These are phyloP conservation scores for Alligator mississippiensis DNA, from an alignment of 2,113 vertebrate species.

Conservation along the genomic window DNA sequence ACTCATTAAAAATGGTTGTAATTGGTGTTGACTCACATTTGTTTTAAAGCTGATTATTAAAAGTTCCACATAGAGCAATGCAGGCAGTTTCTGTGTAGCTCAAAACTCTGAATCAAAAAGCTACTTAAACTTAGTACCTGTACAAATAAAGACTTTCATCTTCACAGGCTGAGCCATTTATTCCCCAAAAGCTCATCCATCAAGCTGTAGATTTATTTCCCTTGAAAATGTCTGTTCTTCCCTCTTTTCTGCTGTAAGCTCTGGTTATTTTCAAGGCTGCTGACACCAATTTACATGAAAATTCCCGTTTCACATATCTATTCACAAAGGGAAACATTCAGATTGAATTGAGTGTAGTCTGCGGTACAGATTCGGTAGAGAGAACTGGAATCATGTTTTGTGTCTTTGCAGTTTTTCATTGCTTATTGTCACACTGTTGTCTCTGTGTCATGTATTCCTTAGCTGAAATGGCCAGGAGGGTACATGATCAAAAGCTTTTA, in stretches of 20 bases:
- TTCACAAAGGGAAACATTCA: neutral
- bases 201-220: slow-evolving; percentile 49
- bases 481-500: slow-evolving; percentile 14
- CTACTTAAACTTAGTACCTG: slow-evolving; percentile 48
- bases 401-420: neutral
- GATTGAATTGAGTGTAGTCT: neutral
- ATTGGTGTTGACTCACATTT: slow-evolving; percentile 38
- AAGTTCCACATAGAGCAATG: neutral
- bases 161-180: slow-evolving; percentile 41
- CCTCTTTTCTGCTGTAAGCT: neutral
- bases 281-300: slow-evolving; percentile 54
- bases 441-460: neutral
- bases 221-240: slow-evolving; percentile 13
- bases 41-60: slow-evolving; percentile 50
- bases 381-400: neutral
- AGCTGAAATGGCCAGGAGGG: neutral
- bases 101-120: neutral
- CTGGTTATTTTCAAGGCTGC: slow-evolving; percentile 50
- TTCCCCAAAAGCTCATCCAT: slow-evolving; percentile 53
- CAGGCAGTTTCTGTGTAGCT: neutral
- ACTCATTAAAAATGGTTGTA: slow-evolving; percentile 51
- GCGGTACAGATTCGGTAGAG: neutral
- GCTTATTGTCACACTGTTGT: neutral
- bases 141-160: slow-evolving; percentile 64
- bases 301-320: slow-evolving; percentile 24